Conservation (phyloP, 2,113 vertebrate species). For the Pogona vitticeps region DNA sequence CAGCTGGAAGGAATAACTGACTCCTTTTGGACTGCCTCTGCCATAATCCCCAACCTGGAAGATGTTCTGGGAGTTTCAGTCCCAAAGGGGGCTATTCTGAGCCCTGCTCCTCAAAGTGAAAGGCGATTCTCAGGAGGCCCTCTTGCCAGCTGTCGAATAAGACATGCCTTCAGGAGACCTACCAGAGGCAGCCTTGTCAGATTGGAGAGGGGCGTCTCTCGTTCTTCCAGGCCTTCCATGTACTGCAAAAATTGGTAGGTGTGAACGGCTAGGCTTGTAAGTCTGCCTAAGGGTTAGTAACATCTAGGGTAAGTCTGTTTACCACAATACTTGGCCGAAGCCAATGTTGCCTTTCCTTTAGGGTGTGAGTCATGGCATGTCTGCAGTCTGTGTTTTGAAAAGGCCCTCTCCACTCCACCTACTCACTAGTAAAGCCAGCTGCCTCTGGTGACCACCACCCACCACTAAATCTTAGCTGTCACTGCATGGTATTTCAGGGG, state of each 20-base stretch:
- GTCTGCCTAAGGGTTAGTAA: neutral
- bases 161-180: too few species aligned
- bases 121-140: neutral
- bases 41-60: too few species aligned
- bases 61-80: too few species aligned
- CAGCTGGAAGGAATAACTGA: too few species aligned
- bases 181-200: neutral
- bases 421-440: neutral
- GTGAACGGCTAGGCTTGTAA: neutral
- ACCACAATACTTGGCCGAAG: neutral
- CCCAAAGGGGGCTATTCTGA: neutral
- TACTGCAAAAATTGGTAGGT: neutral
- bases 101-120: neutral
- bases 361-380: neutral
- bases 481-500: neutral
- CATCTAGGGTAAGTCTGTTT: neutral
- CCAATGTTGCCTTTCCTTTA: neutral
- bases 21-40: too few species aligned
- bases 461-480: neutral
- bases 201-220: neutral
- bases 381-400: neutral
- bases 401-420: neutral
- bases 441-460: neutral
- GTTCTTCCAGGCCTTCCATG: neutral
- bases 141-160: neutral